phyloP scores from a whole-genome alignment of 2,113 vertebrate genomes.

The Nycticorax nycticorax region DNA sequence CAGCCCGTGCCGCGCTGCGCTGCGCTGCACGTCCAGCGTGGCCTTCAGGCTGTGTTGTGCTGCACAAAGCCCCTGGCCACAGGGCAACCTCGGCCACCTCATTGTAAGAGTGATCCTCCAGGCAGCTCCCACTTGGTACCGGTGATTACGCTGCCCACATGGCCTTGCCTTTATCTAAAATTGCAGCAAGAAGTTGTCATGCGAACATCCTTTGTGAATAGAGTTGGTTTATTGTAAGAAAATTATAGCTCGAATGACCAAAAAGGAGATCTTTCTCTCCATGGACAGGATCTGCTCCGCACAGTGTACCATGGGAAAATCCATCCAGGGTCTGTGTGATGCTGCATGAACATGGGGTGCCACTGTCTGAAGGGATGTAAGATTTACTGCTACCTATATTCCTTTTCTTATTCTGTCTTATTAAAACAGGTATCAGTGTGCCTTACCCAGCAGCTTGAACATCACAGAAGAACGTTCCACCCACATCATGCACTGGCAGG shows the following conservation, averaged over 20 bases:
- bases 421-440: background rate
- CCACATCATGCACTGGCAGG: rapidly evolving
- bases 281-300: background rate
- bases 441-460: background rate
- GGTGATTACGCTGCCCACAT: background rate
- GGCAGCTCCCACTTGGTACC: background rate
- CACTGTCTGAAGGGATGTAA: background rate
- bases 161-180: background rate
- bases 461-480: background rate
- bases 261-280: background rate
- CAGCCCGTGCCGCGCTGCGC: background rate
- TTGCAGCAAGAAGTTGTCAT: background rate
- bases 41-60: background rate
- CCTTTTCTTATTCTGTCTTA: background rate
- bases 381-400: background rate
- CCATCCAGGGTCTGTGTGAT: rapidly evolving
- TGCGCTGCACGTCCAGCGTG: background rate
- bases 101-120: background rate
- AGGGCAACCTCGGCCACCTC: background rate
- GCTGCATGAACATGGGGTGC: background rate
- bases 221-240: background rate
- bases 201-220: background rate
- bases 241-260: background rate
- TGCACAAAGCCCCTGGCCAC: background rate
- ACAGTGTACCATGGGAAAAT: background rate